These are phyloP conservation scores for Gouania willdenowi DNA, from an alignment of 2,797 vertebrate species.

Conservation along the genomic window DNA sequence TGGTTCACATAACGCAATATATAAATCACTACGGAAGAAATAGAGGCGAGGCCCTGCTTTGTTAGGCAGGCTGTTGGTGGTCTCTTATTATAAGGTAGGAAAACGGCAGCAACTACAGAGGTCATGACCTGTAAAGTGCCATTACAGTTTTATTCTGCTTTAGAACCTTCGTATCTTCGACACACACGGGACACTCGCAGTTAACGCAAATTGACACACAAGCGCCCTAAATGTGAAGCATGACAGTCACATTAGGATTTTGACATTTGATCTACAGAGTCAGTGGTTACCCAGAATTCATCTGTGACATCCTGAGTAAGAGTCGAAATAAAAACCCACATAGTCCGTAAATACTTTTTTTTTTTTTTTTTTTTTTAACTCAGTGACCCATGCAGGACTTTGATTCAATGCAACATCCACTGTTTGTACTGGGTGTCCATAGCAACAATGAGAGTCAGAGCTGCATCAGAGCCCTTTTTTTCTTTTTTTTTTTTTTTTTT, in stretches of 20 bases:
- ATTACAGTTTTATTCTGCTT: neutral
- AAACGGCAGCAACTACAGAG: conserved; percentile 35
- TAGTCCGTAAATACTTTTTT: conserved; percentile 25
- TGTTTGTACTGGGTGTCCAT: conserved; percentile 52
- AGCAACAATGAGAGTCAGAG: conserved; percentile 40
- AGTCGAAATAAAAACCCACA: conserved; percentile 26
- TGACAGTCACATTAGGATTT: conserved; percentile 22
- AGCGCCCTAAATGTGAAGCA: conserved; percentile 9
- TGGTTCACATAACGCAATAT: conserved; percentile 17
- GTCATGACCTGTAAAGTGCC: conserved; percentile 31
- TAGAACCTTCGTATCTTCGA: neutral
- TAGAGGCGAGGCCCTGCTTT: conserved; percentile 19
- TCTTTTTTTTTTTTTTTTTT: conserved; percentile 51
- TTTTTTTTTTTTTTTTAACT: no score
- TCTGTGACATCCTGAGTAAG: conserved; percentile 24
- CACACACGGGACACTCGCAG: neutral
- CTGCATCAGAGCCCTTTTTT: conserved; percentile 43
- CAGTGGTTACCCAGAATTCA: conserved; percentile 23
- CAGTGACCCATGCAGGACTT: conserved; percentile 12
- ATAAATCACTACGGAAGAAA: conserved; percentile 37
- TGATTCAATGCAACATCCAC: conserved; percentile 24
- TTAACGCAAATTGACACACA: conserved; percentile 15
- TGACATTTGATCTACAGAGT: conserved; percentile 30
- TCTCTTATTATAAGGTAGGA: conserved; percentile 47
- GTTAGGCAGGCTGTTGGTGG: conserved; percentile 32